A percentile compares a stretch with the other conserved stretches of the same genome.
These are phyloP conservation scores for Dioctria linearis DNA, from an alignment of 2,888 invertebrate genomes.

Conservation along the genomic window DNA sequence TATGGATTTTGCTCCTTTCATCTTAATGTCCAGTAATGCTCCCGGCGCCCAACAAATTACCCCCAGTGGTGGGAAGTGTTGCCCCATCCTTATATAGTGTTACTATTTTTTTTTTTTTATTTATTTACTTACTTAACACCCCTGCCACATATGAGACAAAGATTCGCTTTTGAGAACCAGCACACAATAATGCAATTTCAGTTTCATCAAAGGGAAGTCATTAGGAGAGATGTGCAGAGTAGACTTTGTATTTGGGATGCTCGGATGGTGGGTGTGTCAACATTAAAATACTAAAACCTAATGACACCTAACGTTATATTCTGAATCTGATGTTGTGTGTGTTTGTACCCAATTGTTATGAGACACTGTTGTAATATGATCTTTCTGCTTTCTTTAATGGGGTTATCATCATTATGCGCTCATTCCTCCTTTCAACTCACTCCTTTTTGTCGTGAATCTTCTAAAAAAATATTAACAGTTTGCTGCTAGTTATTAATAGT, in stretches of 20 bases:
- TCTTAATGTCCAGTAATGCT: constrained; percentile 42
- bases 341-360: neutral
- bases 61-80: constrained; percentile 26
- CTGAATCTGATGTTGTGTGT: neutral
- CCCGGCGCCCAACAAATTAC: constrained; percentile 44
- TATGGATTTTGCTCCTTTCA: constrained; percentile 43
- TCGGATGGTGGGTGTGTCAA: constrained; percentile 9
- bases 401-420: too few species aligned
- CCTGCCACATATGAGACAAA: constrained; percentile 10
- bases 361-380: neutral
- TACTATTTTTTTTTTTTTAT: neutral
- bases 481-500: too few species aligned
- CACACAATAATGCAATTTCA: constrained; percentile 45
- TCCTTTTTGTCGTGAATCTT: too few species aligned
- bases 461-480: too few species aligned
- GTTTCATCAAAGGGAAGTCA: constrained; percentile 42
- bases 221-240: constrained; percentile 47
- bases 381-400: neutral
- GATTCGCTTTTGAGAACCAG: constrained; percentile 3
- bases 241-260: neutral
- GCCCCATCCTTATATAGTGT: neutral
- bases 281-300: constrained; percentile 23
- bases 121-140: neutral
- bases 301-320: constrained; percentile 37
- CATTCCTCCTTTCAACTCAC: too few species aligned